Percentiles rank a stretch among this genome's conserved stretches.
Evolutionary conservation across 1,140 invertebrate species (phyloP).

Genomic region (Popillia japonica): DNA sequence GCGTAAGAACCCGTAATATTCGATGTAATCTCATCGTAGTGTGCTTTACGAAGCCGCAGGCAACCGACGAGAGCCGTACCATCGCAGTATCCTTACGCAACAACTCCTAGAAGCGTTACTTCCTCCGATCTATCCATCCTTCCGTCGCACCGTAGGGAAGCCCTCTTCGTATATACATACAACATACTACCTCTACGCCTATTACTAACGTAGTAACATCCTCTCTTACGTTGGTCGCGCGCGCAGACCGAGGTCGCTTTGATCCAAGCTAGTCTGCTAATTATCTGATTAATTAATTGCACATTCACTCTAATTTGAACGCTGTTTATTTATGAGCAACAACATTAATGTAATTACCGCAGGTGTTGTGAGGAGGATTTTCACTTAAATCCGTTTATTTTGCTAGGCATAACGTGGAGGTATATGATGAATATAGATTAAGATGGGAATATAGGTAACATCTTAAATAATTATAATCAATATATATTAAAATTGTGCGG

Average conservation of each 20-base stretch:
- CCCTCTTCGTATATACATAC: background rate
- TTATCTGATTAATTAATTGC: slow-evolving; percentile 59
- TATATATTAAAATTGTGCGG: too few species aligned
- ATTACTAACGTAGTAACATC: slow-evolving; percentile 27
- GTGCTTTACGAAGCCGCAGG: slow-evolving; percentile 11
- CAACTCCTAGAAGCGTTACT: background rate
- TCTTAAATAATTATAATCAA: too few species aligned
- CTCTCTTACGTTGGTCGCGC: slow-evolving; percentile 43
- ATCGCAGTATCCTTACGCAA: slow-evolving; percentile 2
- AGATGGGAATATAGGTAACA: too few species aligned
- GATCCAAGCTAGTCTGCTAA: slow-evolving; percentile 56
- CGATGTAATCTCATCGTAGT: slow-evolving; percentile 37
- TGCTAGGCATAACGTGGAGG: background rate
- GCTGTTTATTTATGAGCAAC: slow-evolving; percentile 57
- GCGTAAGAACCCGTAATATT: slow-evolving; percentile 32
- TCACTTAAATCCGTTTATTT: slow-evolving; percentile 32
- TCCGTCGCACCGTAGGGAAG: background rate
- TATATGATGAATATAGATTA: too few species aligned
- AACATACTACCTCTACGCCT: background rate
- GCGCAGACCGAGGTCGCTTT: slow-evolving; percentile 51
- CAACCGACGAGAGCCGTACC: background rate
- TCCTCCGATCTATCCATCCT: background rate
- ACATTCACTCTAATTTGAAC: slow-evolving; percentile 56
- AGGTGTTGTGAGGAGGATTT: slow-evolving; percentile 50
- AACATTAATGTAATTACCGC: slow-evolving; percentile 56